phyloP scores from a whole-genome alignment of 2,888 invertebrate species.

The Leucophora obtusa region DNA sequence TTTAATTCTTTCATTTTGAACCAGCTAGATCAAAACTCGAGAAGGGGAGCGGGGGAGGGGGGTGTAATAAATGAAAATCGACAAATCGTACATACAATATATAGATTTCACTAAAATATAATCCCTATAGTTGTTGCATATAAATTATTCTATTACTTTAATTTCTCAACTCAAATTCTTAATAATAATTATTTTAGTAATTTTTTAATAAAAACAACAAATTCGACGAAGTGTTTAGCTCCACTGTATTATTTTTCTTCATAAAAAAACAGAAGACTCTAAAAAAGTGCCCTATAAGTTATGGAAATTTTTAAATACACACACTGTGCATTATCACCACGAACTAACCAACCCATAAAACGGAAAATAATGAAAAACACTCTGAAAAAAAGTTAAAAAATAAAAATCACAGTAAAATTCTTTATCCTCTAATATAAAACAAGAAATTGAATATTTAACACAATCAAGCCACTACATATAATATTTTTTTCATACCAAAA shows the following conservation, averaged over 20 bases:
- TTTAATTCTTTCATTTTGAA: no score
- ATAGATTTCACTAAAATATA: no score
- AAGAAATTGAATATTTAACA: background rate
- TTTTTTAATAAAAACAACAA: no score
- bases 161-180: no score
- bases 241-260: background rate
- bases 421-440: constrained; percentile 1
- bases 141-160: no score
- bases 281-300: background rate
- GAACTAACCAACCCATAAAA: background rate
- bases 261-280: background rate
- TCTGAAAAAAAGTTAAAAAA: background rate
- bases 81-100: no score
- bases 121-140: no score
- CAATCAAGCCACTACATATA: background rate
- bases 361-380: background rate
- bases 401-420: background rate
- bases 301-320: background rate
- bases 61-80: no score
- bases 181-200: no score
- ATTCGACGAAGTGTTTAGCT: no score
- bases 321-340: background rate
- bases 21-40: no score
- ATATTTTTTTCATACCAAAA: background rate
- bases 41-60: no score